Percentiles rank a stretch among this genome's conserved stretches.
Evolutionary conservation across 2,888 invertebrate species (phyloP).

Genomic region (Agonopterix arenella): DNA sequence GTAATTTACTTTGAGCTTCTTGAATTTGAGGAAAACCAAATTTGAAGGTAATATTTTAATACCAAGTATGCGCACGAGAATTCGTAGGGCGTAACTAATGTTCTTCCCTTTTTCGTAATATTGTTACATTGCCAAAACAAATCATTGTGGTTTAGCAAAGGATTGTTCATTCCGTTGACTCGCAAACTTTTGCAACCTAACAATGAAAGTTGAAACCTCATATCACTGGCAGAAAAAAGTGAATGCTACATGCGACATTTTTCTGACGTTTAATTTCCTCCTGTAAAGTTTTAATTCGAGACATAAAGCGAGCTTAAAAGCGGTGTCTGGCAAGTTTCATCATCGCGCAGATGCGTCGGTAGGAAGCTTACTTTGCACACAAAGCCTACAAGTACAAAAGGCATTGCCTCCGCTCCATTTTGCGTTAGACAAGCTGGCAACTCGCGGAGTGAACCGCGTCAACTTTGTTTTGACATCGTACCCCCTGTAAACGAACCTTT

Average conservation of each 20-base stretch:
- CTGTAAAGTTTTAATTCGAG: conserved; percentile 73
- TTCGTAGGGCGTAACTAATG: too few relatives aligned
- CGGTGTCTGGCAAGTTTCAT: conserved; percentile 76
- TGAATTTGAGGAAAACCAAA: not conserved
- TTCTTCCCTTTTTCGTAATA: too few relatives aligned
- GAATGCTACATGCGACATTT: conserved; percentile 41
- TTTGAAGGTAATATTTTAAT: not conserved
- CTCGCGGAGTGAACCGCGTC: conserved; percentile 59
- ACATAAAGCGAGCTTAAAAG: conserved; percentile 71
- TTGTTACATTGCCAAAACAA: too few relatives aligned
- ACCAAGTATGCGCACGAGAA: too few relatives aligned
- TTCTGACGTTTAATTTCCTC: conserved; percentile 69
- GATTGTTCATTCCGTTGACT: too few relatives aligned
- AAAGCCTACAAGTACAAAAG: conserved; percentile 74
- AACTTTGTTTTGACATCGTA: conserved; percentile 31
- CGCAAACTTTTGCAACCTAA: too few relatives aligned
- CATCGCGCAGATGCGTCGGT: conserved; percentile 70
- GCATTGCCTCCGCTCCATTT: conserved; percentile 67
- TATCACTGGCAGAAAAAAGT: not conserved
- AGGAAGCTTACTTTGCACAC: conserved; percentile 73
- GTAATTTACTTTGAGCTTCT: not conserved
- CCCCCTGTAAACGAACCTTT: conserved; percentile 1
- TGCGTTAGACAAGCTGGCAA: conserved; percentile 66
- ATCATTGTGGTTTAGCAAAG: too few relatives aligned
- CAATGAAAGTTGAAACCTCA: too few relatives aligned